Evolutionary conservation across 30 jellyfish, hydroid and myxozoan genomes (phyloP), one percentile per base, ranked within the genome.

Genomic region (Pelagia noctiluca): DNA sequence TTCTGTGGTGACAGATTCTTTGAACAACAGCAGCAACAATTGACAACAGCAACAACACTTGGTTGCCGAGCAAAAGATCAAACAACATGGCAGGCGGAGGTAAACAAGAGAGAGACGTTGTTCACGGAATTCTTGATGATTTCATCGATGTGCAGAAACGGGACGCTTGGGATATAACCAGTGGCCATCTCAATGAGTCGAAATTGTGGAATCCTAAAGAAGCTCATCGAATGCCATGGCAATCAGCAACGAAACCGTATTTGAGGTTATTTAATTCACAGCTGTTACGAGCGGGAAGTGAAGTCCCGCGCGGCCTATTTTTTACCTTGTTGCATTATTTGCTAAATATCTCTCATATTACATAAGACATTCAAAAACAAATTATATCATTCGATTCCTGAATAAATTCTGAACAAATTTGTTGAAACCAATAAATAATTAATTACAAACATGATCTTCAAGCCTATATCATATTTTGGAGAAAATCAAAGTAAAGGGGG

Each of bases 131-230:
- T 35, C 76, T 89, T 1, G 96, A 90, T 0, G 85, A 76, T 2
- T 35, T 83, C 57, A 62, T 78, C 50, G 89, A 90, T 30, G 97
- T 78, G 13, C 97, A 90, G 23, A 90, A 77, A 71, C 38, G 37
- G 23, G 97, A 90, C 64, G 84, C 79, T 65, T 21, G 50, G 18
- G 92, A 90, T 35, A 46, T 90, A 31, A 75, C 89, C n/a, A 29
- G 91, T 42, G 97, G 96, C 1, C 95, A 90, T 53, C 75, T 90
- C 34, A 90, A 90, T 35, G 97, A 90, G 60, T 75, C 80, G 0
- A 82, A 90, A 47, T 75, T 90, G 37, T 76, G 91, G 85, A 61
- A 69, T 65, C 89, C 88, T 18, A 74, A 48, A 32, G 76, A 63
- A 2, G 50, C 61, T 35, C 65, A 28, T 19, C 64, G 88, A 69